Percentiles rank a stretch among this genome's conserved stretches.
Conservation (phyloP, 1,140 invertebrate species). For the Drosophila simulans region DNA sequence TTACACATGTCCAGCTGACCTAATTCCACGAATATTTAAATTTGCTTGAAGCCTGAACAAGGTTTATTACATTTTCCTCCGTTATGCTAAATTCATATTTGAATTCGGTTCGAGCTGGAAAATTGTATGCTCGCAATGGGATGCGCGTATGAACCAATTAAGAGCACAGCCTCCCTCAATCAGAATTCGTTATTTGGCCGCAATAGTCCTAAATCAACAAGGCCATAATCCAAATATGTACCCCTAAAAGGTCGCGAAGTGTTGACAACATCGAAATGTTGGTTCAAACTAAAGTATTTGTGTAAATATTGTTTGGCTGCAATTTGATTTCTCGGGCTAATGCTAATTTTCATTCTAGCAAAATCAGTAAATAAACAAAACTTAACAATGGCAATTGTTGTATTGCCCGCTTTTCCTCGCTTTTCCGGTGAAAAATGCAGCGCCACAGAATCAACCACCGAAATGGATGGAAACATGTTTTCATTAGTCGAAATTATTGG, state of each 20-base stretch:
- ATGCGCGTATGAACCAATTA: conserved; percentile 36
- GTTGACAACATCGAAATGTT: conserved; percentile 63
- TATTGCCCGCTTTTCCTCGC: conserved; percentile 7
- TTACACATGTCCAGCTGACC: conserved; percentile 76
- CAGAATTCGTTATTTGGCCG: conserved; percentile 28
- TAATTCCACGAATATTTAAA: conserved; percentile 51
- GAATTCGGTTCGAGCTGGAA: conserved; percentile 7
- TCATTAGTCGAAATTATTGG: conserved; percentile 59
- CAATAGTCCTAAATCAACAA: conserved; percentile 67
- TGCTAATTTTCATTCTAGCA: conserved; percentile 72
- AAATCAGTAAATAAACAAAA: conserved; percentile 69
- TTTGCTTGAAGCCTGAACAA: conserved; percentile 20
- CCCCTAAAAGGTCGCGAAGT: conserved; percentile 30
- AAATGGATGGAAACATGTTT: conserved; percentile 46
- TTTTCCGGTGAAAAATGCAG: conserved; percentile 20
- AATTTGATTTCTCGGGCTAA: conserved; percentile 68
- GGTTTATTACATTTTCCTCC: conserved; percentile 1
- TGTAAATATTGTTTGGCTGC: conserved; percentile 70
- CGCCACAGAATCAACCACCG: conserved; percentile 45
- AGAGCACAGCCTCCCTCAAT: conserved; percentile 35
- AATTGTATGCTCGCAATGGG: conserved; percentile 2
- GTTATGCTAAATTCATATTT: conserved; percentile 9
- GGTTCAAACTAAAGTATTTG: conserved; percentile 68
- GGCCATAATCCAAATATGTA: conserved; percentile 38
- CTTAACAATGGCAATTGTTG: conserved; percentile 64